phyloP scores from a whole-genome alignment of 1,140 invertebrate species.

The Campoletis sonorensis region DNA sequence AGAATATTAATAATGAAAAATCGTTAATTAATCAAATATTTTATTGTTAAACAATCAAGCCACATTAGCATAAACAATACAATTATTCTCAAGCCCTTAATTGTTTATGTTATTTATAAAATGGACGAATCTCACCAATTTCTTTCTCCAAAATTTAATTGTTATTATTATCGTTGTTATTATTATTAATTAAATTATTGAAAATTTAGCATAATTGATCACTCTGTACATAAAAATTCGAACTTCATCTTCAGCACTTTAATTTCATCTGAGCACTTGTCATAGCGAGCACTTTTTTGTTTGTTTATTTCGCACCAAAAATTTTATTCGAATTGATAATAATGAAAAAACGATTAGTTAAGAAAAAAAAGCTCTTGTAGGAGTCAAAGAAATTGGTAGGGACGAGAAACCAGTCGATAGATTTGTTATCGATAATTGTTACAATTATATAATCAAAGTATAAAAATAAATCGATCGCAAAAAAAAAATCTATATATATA shows the following conservation, averaged over 20 bases:
- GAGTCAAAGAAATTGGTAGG: slow-evolving; percentile 46
- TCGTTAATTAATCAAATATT: slow-evolving; percentile 49
- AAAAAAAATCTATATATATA: slow-evolving; percentile 33
- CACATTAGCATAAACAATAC: background rate
- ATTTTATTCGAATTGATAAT: background rate
- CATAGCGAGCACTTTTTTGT: background rate
- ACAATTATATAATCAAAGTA: slow-evolving; percentile 60
- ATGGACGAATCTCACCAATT: slow-evolving; percentile 29
- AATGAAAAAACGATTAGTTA: background rate
- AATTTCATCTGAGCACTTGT: slow-evolving; percentile 7
- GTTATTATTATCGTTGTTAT: background rate
- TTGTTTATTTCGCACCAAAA: background rate
- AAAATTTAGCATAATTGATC: background rate
- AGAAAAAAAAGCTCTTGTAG: slow-evolving; percentile 22
- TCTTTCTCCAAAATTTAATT: background rate
- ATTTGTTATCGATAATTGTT: slow-evolving; percentile 46
- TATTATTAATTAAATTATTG: background rate
- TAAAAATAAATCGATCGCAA: slow-evolving; percentile 53
- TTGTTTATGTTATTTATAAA: background rate
- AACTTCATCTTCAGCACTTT: slow-evolving; percentile 10
- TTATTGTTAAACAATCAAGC: slow-evolving; percentile 1
- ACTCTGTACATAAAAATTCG: slow-evolving; percentile 34
- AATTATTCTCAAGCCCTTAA: background rate
- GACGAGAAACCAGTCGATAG: slow-evolving; percentile 39
- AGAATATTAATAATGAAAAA: slow-evolving; percentile 48